These are phyloP conservation scores for Odocoileus virginianus DNA, from an alignment of 2,113 vertebrate species.

Conservation along the genomic window DNA sequence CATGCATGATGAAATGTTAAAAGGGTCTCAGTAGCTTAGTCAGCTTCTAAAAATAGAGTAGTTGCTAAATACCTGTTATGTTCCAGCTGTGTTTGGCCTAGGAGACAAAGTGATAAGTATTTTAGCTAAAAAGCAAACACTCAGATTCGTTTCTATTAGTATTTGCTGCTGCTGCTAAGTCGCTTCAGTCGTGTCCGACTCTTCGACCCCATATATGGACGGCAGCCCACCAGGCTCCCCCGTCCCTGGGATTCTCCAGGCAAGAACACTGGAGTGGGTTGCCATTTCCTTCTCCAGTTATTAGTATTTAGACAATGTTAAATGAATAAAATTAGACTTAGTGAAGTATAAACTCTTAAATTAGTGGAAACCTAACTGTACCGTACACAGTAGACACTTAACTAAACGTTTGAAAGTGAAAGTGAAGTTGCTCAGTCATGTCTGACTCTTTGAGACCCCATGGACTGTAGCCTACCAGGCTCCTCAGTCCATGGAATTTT, in stretches of 20 bases:
- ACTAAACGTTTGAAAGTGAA: background rate
- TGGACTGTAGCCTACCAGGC: background rate
- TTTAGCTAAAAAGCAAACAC: background rate
- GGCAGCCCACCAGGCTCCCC: no score
- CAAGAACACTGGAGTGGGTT: no score
- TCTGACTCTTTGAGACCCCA: background rate
- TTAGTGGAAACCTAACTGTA: background rate
- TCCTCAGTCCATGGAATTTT: background rate
- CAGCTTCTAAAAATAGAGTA: background rate
- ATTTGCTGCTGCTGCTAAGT: background rate
- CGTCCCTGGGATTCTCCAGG: no score
- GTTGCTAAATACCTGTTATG: background rate
- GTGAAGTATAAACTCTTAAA: background rate
- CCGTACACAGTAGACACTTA: background rate
- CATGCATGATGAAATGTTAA: background rate
- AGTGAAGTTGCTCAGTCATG: accelerated
- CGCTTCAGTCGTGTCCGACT: no score
- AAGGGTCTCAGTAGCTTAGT: background rate
- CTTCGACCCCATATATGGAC: no score
- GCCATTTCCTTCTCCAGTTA: background rate
- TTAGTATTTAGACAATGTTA: background rate
- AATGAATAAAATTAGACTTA: background rate
- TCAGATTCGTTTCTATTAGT: background rate
- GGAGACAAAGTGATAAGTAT: background rate
- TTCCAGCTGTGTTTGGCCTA: background rate